Evolutionary conservation across 1,140 invertebrate genomes (phyloP).

Genomic region (Calycopis cecrops): DNA sequence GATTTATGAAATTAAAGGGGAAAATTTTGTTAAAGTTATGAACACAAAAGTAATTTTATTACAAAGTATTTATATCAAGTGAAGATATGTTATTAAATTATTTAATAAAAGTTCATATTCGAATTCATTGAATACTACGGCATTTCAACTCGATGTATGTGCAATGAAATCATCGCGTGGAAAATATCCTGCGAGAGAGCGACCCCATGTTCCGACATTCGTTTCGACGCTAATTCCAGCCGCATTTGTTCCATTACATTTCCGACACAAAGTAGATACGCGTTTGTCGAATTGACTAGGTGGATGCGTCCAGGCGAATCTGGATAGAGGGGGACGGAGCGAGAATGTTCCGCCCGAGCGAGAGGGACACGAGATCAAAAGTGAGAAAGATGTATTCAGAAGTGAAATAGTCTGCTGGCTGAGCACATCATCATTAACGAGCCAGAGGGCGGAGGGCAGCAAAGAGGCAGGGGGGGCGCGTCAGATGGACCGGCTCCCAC

Average conservation of each 20-base stretch:
- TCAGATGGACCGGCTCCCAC: constrained; percentile 66
- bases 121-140: constrained; percentile 8
- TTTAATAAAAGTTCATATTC: no score
- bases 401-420: constrained; percentile 77
- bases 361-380: constrained; percentile 66
- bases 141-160: constrained; percentile 47
- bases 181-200: constrained; percentile 65
- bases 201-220: constrained; percentile 69
- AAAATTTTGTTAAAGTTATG: no score
- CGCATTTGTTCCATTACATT: constrained; percentile 75
- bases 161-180: constrained; percentile 70
- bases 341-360: constrained; percentile 32
- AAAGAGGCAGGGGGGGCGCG: constrained; percentile 69
- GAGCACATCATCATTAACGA: constrained; percentile 77
- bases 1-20: no score
- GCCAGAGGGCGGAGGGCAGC: constrained; percentile 72
- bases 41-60: no score
- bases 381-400: constrained; percentile 77
- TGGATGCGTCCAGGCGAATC: constrained; percentile 68
- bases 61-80: no score
- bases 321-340: constrained; percentile 37
- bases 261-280: constrained; percentile 74
- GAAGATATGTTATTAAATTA: no score
- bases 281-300: constrained; percentile 74
- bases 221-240: constrained; percentile 71